Conservation (phyloP, 2,888 invertebrate genomes). For the Subacronicta megacephala region DNA sequence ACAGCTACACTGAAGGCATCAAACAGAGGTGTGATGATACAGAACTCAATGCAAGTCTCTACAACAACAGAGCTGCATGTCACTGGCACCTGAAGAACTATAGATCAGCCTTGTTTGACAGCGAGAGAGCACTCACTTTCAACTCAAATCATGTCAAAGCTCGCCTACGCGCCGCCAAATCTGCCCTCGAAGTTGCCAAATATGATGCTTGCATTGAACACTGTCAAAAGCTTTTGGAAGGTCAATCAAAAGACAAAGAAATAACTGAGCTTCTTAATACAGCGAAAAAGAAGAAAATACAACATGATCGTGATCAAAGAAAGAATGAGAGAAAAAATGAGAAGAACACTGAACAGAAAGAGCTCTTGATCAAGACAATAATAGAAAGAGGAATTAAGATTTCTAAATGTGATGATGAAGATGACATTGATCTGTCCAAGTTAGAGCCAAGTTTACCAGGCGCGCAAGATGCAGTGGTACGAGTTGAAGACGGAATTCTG, state of each 20-base stretch:
- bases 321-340: slow-evolving; percentile 82
- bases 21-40: slow-evolving; percentile 92
- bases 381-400: slow-evolving; percentile 87
- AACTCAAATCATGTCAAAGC: slow-evolving; percentile 95
- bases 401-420: slow-evolving; percentile 85
- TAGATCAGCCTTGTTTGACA: slow-evolving; percentile 94
- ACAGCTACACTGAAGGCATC: slow-evolving; percentile 96
- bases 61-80: slow-evolving; percentile 97
- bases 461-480: slow-evolving; percentile 91
- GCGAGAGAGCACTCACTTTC: slow-evolving; percentile 93
- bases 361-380: slow-evolving; percentile 79
- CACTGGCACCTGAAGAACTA: slow-evolving; percentile 96
- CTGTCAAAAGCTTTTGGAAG: slow-evolving; percentile 92
- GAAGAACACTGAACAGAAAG: slow-evolving; percentile 79
- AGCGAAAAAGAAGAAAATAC: slow-evolving; percentile 85
- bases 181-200: slow-evolving; percentile 91
- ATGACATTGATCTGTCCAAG: slow-evolving; percentile 85
- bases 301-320: slow-evolving; percentile 88
- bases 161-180: slow-evolving; percentile 92
- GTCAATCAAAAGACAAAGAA: slow-evolving; percentile 88
- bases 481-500: slow-evolving; percentile 90
- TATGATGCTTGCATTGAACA: slow-evolving; percentile 93
- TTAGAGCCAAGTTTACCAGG: slow-evolving; percentile 92
- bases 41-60: slow-evolving; percentile 94
- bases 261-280: slow-evolving; percentile 70